Evolutionary conservation across 1,140 invertebrate species (phyloP).

Genomic region (Mercenaria mercenaria): DNA sequence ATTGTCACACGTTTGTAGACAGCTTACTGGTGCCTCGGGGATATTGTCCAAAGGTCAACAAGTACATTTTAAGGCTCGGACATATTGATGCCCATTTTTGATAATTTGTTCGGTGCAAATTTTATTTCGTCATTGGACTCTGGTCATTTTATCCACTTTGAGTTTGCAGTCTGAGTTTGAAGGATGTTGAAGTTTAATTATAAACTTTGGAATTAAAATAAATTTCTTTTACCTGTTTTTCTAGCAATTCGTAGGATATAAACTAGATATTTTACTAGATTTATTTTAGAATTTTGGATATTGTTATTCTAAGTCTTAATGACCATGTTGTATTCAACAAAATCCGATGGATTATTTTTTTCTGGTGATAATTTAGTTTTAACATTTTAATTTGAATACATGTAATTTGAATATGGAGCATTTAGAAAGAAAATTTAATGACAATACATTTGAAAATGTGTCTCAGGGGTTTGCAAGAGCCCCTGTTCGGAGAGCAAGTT

Average conservation of each 20-base stretch:
- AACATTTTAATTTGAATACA: too few relatives aligned
- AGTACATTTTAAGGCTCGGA: conserved; percentile 26
- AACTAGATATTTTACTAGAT: too few relatives aligned
- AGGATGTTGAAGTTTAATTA: neutral
- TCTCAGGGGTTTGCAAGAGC: neutral
- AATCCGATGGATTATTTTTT: too few relatives aligned
- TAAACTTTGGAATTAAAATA: too few relatives aligned
- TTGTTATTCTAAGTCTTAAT: too few relatives aligned
- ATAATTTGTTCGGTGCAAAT: conserved; percentile 15
- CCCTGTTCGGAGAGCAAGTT: conserved; percentile 27
- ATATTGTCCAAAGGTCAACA: conserved; percentile 48
- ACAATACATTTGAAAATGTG: neutral
- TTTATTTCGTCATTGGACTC: conserved; percentile 4
- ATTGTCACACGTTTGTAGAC: conserved; percentile 45
- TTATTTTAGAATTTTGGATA: too few relatives aligned
- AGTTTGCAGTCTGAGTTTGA: neutral
- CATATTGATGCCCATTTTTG: conserved; percentile 13
- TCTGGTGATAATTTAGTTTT: too few relatives aligned
- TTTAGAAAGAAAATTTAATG: neutral
- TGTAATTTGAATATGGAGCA: neutral
- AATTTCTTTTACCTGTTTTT: too few relatives aligned
- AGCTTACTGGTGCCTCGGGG: conserved; percentile 13
- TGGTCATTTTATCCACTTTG: neutral
- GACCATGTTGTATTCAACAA: too few relatives aligned
- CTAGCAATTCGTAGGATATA: too few relatives aligned